Conservation (phyloP, 1,140 invertebrate species). For the Ceratoteleas bidentatus region DNA sequence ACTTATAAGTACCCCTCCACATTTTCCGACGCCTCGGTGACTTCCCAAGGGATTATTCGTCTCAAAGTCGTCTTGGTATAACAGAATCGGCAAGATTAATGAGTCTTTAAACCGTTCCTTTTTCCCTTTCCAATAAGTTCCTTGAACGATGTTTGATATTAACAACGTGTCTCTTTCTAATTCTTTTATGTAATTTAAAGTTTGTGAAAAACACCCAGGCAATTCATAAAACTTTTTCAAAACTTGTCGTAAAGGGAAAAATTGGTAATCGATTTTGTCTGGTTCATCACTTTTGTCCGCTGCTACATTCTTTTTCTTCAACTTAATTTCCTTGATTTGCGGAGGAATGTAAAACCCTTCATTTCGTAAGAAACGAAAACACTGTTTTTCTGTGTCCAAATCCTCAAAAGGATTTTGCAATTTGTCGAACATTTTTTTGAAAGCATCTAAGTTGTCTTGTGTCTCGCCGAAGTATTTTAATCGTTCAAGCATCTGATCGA, state of each 20-base stretch:
- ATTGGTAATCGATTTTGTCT: not conserved
- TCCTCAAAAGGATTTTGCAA: conserved; percentile 15
- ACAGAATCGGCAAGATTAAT: not conserved
- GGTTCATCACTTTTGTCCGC: not conserved
- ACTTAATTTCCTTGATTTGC: conserved; percentile 18
- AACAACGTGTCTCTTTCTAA: not conserved
- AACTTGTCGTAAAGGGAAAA: not conserved
- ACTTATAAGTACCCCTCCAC: not conserved
- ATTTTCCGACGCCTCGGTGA: not conserved
- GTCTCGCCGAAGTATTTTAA: conserved; percentile 13
- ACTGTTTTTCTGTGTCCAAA: conserved; percentile 16
- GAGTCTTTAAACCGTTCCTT: not conserved
- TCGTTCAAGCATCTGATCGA: conserved; percentile 3
- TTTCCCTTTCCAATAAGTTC: not conserved
- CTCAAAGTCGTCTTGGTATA: not conserved
- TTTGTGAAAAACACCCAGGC: conserved; percentile 1
- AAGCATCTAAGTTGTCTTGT: not conserved
- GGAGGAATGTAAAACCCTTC: conserved; percentile 5
- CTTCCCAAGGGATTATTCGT: not conserved
- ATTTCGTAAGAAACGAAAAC: conserved; percentile 5
- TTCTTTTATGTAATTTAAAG: conserved; percentile 3
- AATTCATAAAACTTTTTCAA: conserved; percentile 8
- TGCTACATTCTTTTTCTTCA: no score
- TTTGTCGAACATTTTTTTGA: conserved; percentile 12
- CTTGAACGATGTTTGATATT: conserved; percentile 4